Evolutionary conservation across 2,113 vertebrate genomes (phyloP).

Genomic region (Dicrurus megarhynchus): DNA sequence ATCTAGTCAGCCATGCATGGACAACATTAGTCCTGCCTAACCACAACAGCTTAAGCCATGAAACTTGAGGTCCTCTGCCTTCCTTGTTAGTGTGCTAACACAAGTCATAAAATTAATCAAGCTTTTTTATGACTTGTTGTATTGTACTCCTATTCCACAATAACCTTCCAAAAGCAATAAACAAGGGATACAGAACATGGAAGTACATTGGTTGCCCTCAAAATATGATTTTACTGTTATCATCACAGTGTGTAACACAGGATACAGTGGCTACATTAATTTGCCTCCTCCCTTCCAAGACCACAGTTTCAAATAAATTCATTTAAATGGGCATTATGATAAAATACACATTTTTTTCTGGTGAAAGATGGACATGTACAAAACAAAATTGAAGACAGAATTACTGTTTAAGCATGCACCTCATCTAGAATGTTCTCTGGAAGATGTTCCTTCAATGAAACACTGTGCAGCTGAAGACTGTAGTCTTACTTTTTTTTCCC

Average conservation of each 20-base stretch:
- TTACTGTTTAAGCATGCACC: neutral
- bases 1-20: neutral
- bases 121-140: constrained; percentile 17
- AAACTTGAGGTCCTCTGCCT: neutral
- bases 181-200: neutral
- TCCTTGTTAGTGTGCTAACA: neutral
- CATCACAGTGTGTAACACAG: neutral
- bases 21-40: neutral
- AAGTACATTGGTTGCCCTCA: neutral
- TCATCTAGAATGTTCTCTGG: neutral
- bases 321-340: neutral
- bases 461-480: neutral
- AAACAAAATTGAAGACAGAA: neutral
- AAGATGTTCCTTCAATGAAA: neutral
- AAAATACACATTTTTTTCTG: neutral
- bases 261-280: neutral
- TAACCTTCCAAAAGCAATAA: constrained; percentile 16
- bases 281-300: neutral
- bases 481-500: neutral
- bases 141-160: neutral
- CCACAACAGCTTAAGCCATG: neutral
- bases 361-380: neutral
- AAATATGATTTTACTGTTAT: neutral
- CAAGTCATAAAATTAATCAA: constrained; percentile 25
- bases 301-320: neutral